Base-by-base conservation (phyloP, 1,140 invertebrate genomes). In the Eurosta solidaginis region DNA sequence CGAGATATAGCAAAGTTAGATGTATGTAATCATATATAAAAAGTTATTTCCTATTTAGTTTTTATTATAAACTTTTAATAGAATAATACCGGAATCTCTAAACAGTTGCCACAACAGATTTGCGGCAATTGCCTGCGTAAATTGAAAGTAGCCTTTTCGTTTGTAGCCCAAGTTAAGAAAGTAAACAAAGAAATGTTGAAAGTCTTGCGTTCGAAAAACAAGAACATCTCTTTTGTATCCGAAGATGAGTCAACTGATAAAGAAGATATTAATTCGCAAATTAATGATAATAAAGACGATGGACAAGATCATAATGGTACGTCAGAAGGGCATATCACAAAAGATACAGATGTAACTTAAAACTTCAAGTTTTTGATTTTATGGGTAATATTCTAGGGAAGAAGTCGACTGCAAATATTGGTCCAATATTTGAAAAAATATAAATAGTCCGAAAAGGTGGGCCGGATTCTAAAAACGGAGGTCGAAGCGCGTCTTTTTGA, bases 111-210 rank as follows among this genome's bases (percentile, higher is more conserved):
- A 63, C 54, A 63, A 63, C 29, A 63, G 10, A 63, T 63, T n/a
- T 63, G 54, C 29, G 33, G 25, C 3, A 63, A n/a, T 36, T 63
- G 54, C 17, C 36, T 63, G 29, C 54, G 54, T 1, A 63, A 63
- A 63, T 63, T 63, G 20, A 63, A 63, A 63, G 20, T 63, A n/a
- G 14, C 54, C 6, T 63, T 63, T 63, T 63, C 54, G 36, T 63
- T 63, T 63, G 54, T 63, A 36, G 36, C 20, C 14, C 54, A 63
- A 63, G 54, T 63, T 12, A 12, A 63, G 54, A 9, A 63, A 17
- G 29, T 63, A 17, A 63, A 63, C 14, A 36, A 17, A 3, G 3
- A 36, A 27, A 63, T 63, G 17, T 29, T 63, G 29, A 3, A 14
- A 2, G 36, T 14, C 1, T 27, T 29, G 4, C 25, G 27, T 29